These are phyloP conservation scores for Podargus strigoides DNA, from an alignment of 2,797 vertebrate genomes.

Conservation along the genomic window DNA sequence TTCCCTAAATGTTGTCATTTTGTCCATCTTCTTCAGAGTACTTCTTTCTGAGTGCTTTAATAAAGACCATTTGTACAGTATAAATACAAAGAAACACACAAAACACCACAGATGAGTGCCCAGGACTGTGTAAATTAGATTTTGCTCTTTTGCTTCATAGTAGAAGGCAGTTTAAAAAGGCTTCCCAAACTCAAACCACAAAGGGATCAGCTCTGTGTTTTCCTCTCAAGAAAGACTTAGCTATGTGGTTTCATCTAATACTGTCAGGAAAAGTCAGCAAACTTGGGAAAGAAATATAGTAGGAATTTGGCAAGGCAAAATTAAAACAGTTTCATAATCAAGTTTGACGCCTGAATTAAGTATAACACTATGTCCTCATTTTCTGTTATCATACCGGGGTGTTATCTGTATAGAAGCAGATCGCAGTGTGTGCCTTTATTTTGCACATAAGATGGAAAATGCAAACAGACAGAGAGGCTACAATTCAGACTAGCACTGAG, in stretches of 20 bases:
- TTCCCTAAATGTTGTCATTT: neutral
- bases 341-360: neutral
- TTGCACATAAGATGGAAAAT: neutral
- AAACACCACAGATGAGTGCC: neutral
- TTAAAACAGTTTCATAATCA: neutral
- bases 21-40: neutral
- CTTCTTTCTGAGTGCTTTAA: neutral
- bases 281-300: neutral
- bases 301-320: neutral
- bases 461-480: neutral
- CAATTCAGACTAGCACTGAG: neutral
- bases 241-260: neutral
- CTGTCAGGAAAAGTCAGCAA: neutral
- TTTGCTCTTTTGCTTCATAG: neutral
- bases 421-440: neutral
- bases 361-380: neutral
- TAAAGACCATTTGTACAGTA: neutral
- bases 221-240: neutral
- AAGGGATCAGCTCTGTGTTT: neutral
- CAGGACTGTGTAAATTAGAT: neutral
- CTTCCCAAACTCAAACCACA: neutral
- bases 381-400: neutral
- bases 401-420: neutral
- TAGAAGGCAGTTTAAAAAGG: neutral
- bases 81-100: neutral